phyloP scores from a whole-genome alignment of 2,113 vertebrate species.

The Bungarus multicinctus region DNA sequence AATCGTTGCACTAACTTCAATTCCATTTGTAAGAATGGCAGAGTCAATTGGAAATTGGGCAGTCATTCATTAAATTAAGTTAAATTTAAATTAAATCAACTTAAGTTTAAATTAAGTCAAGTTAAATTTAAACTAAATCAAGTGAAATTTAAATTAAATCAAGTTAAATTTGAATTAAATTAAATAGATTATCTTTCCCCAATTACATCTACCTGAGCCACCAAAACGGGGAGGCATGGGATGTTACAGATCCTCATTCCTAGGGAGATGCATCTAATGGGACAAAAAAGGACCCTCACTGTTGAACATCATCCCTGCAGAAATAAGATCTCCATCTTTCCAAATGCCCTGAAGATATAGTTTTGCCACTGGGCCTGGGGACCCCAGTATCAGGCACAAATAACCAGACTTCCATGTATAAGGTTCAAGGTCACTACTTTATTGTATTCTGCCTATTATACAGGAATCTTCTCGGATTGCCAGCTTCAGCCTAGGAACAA shows the following conservation, averaged over 20 bases:
- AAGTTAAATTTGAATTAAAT: not conserved
- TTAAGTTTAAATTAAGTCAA: not conserved
- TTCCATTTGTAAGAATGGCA: not conserved
- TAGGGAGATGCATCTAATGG: not conserved
- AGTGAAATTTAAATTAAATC: not conserved
- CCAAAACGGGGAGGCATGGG: not conserved
- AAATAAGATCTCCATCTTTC: not conserved
- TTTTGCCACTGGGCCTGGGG: not conserved
- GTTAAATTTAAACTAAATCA: not conserved
- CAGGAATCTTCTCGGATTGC: not conserved
- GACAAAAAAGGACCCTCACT: not conserved
- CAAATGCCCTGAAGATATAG: not conserved
- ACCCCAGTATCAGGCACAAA: not conserved
- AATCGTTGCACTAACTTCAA: not conserved
- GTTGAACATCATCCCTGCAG: not conserved
- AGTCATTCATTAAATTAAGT: not conserved
- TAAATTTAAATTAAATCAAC: not conserved
- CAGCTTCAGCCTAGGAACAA: not conserved
- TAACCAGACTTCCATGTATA: not conserved
- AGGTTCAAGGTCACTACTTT: not conserved
- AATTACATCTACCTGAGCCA: not conserved
- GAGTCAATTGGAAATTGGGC: not conserved
- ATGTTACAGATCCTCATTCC: not conserved
- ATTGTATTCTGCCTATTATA: not conserved
- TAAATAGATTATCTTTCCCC: not conserved